Percentiles rank a stretch among this genome's conserved stretches.
Conservation (phyloP, 2,888 invertebrate genomes). For the Labia minor region DNA sequence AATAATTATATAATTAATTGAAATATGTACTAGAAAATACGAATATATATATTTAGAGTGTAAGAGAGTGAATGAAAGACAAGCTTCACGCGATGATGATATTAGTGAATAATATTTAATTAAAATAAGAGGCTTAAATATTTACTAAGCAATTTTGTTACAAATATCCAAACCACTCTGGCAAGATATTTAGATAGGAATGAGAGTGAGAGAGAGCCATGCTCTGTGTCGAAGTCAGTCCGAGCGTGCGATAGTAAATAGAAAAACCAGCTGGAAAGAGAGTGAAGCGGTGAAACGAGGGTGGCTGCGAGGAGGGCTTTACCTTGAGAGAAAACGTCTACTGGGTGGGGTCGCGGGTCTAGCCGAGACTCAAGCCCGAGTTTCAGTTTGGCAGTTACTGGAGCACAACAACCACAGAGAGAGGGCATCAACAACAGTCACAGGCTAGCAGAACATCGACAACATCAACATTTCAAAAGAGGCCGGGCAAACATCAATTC, state of each 20-base stretch:
- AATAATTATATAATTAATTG: too few relatives aligned
- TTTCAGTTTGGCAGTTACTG: slow-evolving; percentile 28
- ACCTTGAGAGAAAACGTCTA: slow-evolving; percentile 5
- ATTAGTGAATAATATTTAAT: too few relatives aligned
- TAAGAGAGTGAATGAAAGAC: too few relatives aligned
- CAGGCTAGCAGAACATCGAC: slow-evolving; percentile 19
- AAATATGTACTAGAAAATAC: too few relatives aligned
- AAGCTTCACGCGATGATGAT: too few relatives aligned
- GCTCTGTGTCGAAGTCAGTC: background rate
- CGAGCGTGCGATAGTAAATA: background rate
- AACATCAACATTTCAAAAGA: slow-evolving; percentile 20
- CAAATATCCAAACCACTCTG: too few relatives aligned
- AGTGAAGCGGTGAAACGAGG: background rate
- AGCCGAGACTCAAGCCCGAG: slow-evolving; percentile 7
- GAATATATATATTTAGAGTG: too few relatives aligned
- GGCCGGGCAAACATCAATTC: background rate
- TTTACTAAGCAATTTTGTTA: too few relatives aligned
- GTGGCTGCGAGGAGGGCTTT: background rate
- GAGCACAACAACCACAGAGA: background rate
- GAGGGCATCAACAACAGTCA: slow-evolving; percentile 15
- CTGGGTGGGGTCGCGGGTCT: background rate
- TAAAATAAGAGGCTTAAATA: too few relatives aligned
- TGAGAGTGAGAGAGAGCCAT: too few relatives aligned
- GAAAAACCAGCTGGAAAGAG: background rate
- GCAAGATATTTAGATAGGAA: too few relatives aligned